phyloP scores from a whole-genome alignment of 2,113 vertebrate species.

The Myotis brandtii region DNA sequence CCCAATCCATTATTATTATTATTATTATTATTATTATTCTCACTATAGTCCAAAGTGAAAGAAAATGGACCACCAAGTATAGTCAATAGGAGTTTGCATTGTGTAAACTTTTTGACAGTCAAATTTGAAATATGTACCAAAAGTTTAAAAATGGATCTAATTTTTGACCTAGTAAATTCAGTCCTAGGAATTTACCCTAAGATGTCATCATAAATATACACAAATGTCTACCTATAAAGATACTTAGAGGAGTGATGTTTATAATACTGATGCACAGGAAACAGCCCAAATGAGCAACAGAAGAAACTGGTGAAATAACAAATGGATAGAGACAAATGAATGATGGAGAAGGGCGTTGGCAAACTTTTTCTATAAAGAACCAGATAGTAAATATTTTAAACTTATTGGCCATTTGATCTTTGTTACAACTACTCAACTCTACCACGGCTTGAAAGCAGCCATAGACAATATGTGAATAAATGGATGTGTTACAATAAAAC shows the following conservation, averaged over 20 bases:
- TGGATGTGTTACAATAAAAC: not conserved
- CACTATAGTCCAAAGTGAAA: not conserved
- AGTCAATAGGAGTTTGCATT: fast-evolving
- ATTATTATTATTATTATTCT: not conserved
- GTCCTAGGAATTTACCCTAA: not conserved
- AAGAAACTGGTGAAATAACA: too few species aligned
- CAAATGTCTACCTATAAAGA: not conserved
- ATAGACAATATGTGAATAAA: not conserved
- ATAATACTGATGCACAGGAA: fast-evolving
- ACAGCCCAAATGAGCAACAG: fast-evolving
- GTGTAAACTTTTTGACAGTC: not conserved
- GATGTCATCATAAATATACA: not conserved
- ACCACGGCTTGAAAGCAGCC: fast-evolving
- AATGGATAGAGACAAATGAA: not conserved
- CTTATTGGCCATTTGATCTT: fast-evolving
- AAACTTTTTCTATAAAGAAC: not conserved
- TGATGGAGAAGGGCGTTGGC: fast-evolving
- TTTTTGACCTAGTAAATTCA: not conserved
- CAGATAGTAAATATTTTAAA: not conserved
- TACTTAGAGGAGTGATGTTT: not conserved
- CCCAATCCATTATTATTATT: too few species aligned
- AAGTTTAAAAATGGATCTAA: not conserved
- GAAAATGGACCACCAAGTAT: fast-evolving
- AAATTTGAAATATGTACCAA: not conserved
- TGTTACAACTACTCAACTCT: not conserved